phyloP scores from a whole-genome alignment of 2,113 vertebrate genomes.

The Pyrgilauda ruficollis region DNA sequence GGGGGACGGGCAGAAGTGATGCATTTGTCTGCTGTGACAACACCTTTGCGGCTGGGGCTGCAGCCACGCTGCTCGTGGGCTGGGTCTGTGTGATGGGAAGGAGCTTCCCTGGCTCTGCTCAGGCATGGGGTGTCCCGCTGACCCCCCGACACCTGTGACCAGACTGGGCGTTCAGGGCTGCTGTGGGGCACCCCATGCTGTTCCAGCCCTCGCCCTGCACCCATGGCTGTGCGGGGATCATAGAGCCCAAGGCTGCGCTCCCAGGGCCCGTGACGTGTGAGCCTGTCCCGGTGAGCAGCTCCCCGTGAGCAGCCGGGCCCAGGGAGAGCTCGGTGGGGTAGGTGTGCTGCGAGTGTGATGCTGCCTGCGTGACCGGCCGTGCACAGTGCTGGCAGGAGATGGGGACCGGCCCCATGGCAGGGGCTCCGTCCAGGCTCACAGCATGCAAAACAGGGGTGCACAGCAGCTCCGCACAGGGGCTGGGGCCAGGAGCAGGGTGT shows the following conservation, averaged over 20 bases:
- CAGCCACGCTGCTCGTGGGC: neutral
- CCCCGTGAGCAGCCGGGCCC: accelerated
- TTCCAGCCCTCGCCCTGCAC: accelerated
- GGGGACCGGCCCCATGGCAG: conserved; percentile 1
- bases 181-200: accelerated
- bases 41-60: neutral
- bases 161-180: neutral
- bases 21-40: neutral
- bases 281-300: neutral
- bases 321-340: accelerated
- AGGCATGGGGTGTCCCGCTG: neutral
- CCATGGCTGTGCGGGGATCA: accelerated
- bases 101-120: neutral
- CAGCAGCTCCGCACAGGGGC: neutral
- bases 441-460: accelerated
- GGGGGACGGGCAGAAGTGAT: neutral
- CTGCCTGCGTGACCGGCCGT: accelerated
- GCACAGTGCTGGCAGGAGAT: neutral
- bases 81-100: neutral
- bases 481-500: neutral
- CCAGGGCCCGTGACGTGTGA: accelerated
- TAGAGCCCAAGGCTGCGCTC: neutral
- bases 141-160: neutral
- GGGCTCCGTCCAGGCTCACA: neutral
- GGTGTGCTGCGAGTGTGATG: accelerated